Percentiles rank a stretch among this genome's conserved stretches.
phyloP scores from a whole-genome alignment of 1,140 invertebrate genomes.

The Arctopsyche grandis region DNA sequence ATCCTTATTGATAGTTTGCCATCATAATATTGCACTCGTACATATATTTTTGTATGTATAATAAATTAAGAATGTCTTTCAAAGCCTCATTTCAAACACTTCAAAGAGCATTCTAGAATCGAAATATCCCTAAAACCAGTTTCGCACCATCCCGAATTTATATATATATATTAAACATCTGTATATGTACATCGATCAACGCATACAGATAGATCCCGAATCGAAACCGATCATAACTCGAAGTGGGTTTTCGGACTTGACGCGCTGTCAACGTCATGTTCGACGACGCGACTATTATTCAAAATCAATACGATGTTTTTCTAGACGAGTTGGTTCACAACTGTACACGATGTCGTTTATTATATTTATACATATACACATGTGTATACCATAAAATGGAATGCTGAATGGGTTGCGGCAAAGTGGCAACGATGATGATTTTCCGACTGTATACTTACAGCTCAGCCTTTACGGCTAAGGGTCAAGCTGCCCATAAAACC shows the following conservation, averaged over 20 bases:
- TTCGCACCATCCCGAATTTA: not conserved
- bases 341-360: not conserved
- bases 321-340: constrained; percentile 6
- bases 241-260: too few species aligned
- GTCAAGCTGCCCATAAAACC: constrained; percentile 13
- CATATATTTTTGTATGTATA: too few species aligned
- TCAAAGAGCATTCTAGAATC: not conserved
- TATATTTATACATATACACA: not conserved
- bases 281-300: constrained; percentile 33
- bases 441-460: not conserved
- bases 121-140: not conserved
- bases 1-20: too few species aligned
- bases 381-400: too few species aligned
- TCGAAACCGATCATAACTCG: too few species aligned
- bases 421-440: too few species aligned
- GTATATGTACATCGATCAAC: too few species aligned
- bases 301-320: constrained; percentile 35
- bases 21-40: too few species aligned
- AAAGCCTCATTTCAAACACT: not conserved
- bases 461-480: not conserved
- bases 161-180: not conserved
- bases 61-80: too few species aligned
- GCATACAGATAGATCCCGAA: too few species aligned
- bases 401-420: too few species aligned
- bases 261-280: not conserved